Evolutionary conservation across 1,140 invertebrate species (phyloP), one percentile per base, ranked within the genome.

Genomic region (Caenorhabditis tropicalis): DNA sequence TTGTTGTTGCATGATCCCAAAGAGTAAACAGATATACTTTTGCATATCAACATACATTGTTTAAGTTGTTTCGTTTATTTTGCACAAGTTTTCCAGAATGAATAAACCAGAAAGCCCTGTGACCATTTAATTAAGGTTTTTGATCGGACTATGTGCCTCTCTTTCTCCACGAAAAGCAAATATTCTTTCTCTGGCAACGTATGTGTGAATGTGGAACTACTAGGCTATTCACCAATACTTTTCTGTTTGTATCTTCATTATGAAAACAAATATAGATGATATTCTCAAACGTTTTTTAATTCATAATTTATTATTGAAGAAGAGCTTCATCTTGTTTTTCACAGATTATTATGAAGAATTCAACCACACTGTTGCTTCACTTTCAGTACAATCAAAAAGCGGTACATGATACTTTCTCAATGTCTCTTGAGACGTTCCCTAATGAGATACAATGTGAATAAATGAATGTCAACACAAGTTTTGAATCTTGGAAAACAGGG

Each of bases 391-490:
- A 58, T 9, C 19, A 33, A 33, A 65, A 33, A 19, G 16, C 2
- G 31, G 65, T 74, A 33, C 36, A 43, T 31, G 33, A 36, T 39
- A 65, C 29, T 65, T 65, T 65, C 58, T 36, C 33, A 43, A 3
- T 10, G 15, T 74, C 36, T 74, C 65, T 24, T 74, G 65, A 43
- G 33, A 74, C n/a, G 9, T 46, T n/a, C 27, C 43, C 36, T 74
- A 43, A 74, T 74, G 65, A 43, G 65, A 74, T 43, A 21, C 65
- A 74, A 74, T 74, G 65, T 74, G 33, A n/a, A 74, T 74, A 39
- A 43, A 74, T 74, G 7, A 74, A 74, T 74, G 65, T 74, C 65
- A 74, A 74, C 65, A 74, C 9, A 74, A 74, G 65, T 74, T 74
- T 74, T 43, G 36, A 74, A 74, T 74, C 65, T 74, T 10, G 65